phyloP scores from a whole-genome alignment of 2,797 vertebrate species.

The Argyrosomus regius region DNA sequence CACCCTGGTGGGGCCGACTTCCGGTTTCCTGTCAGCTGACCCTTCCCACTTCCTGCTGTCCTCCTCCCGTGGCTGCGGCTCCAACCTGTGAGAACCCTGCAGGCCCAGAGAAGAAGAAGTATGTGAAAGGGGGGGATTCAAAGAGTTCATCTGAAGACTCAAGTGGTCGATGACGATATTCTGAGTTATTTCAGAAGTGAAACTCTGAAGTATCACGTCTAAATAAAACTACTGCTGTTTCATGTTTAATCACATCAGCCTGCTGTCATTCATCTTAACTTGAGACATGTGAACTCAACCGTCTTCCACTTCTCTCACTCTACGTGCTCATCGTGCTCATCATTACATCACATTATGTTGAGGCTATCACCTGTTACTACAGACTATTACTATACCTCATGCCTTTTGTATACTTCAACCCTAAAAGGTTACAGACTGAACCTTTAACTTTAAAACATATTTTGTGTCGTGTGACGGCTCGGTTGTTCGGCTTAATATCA shows the following conservation, averaged over 20 bases:
- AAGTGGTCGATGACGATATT: background rate
- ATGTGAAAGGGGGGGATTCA: background rate
- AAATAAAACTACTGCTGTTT: slow-evolving; percentile 7
- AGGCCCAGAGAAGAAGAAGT: slow-evolving; percentile 34
- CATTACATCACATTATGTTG: no score
- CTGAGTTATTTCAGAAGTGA: background rate
- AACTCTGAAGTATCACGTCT: slow-evolving; percentile 9
- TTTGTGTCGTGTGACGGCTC: background rate
- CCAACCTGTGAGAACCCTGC: slow-evolving; percentile 92
- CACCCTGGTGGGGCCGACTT: slow-evolving; percentile 79
- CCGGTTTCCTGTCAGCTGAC: slow-evolving; percentile 87
- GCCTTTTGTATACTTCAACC: no score
- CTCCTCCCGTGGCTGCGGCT: slow-evolving; percentile 85
- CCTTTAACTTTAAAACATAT: background rate
- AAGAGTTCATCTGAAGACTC: background rate
- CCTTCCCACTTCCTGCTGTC: slow-evolving; percentile 90
- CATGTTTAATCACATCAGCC: slow-evolving; percentile 5
- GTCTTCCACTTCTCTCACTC: no score
- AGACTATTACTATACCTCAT: no score
- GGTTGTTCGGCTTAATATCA: background rate
- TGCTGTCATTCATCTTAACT: background rate
- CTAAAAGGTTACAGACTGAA: no score
- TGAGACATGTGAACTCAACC: background rate
- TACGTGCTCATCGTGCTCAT: no score
- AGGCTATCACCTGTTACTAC: no score